Evolutionary conservation across 2,797 vertebrate genomes (phyloP).

Genomic region (Geotria australis): DNA sequence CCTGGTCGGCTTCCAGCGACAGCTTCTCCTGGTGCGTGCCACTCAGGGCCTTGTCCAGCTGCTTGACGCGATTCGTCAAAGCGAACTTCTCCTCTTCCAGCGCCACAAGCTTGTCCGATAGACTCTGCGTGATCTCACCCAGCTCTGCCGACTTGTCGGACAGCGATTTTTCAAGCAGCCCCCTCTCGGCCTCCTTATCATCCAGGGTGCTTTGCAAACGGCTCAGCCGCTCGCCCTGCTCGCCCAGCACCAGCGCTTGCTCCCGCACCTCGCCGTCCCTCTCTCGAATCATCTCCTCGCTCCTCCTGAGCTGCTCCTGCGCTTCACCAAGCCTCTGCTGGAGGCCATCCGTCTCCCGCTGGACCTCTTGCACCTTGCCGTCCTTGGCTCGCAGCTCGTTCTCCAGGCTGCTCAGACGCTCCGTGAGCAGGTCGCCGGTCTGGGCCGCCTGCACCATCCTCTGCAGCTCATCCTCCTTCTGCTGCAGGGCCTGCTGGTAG

Average conservation of each 20-base stretch:
- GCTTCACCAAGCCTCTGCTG: slow-evolving; percentile 22
- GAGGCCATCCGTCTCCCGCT: slow-evolving; percentile 24
- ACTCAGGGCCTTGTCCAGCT: slow-evolving; percentile 30
- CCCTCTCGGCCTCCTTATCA: slow-evolving; percentile 18
- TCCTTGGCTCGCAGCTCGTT: slow-evolving; percentile 29
- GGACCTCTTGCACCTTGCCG: slow-evolving; percentile 27
- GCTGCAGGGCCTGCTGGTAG: neutral
- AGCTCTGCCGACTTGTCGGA: slow-evolving; percentile 38
- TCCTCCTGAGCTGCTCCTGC: slow-evolving; percentile 22
- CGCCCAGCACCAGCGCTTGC: slow-evolving; percentile 17
- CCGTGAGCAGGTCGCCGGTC: neutral
- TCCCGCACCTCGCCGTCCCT: slow-evolving; percentile 18
- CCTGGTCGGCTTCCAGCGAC: slow-evolving; percentile 7
- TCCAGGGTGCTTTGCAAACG: slow-evolving; percentile 15
- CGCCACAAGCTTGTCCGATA: slow-evolving; percentile 44
- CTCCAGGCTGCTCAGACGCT: slow-evolving; percentile 31
- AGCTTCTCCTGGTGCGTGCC: slow-evolving; percentile 12
- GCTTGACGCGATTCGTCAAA: slow-evolving; percentile 26
- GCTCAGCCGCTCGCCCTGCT: slow-evolving; percentile 16
- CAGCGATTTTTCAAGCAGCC: slow-evolving; percentile 20
- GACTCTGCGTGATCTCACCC: slow-evolving; percentile 28
- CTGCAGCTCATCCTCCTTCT: neutral
- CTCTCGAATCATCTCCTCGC: slow-evolving; percentile 14
- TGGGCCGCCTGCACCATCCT: neutral
- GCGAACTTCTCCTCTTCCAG: slow-evolving; percentile 48